These are phyloP conservation scores for Invenusta paracnida DNA, from an alignment of 2,888 invertebrate species.

Conservation along the genomic window DNA sequence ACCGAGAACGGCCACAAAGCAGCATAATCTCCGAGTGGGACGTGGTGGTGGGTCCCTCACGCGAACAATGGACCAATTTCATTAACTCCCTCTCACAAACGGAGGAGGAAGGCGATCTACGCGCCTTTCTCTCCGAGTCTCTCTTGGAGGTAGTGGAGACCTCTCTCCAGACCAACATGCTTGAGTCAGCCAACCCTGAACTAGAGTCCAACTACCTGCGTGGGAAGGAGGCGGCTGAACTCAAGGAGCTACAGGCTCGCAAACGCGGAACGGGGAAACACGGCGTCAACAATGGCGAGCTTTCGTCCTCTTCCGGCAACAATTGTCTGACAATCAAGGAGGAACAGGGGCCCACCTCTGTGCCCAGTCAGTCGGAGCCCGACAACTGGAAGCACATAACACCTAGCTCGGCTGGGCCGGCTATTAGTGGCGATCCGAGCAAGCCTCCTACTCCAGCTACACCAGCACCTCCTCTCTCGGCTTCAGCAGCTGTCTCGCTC, in stretches of 20 bases:
- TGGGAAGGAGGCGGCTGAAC: not conserved
- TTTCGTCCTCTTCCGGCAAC: not conserved
- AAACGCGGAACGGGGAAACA: not conserved
- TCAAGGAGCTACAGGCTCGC: not conserved
- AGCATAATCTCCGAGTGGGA: constrained; percentile 33
- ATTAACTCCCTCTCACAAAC: constrained; percentile 14
- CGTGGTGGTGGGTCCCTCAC: constrained; percentile 40
- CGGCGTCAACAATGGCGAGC: not conserved
- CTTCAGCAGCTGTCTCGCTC: not conserved
- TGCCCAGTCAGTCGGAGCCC: not conserved
- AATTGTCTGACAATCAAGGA: constrained; percentile 6
- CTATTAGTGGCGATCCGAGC: not conserved
- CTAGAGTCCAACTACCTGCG: not conserved
- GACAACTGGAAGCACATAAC: constrained; percentile 12
- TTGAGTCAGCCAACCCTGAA: not conserved
- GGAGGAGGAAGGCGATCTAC: constrained; percentile 38
- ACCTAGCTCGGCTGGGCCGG: not conserved
- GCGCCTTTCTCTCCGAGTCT: constrained; percentile 31
- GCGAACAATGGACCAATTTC: constrained; percentile 37
- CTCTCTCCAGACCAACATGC: not conserved
- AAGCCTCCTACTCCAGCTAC: not conserved
- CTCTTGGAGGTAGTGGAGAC: constrained; percentile 35
- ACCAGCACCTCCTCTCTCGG: not conserved
- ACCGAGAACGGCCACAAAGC: constrained; percentile 37
- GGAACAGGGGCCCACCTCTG: not conserved